A percentile compares a stretch with the other conserved stretches of the same genome.
Conservation (phyloP, 2,113 vertebrate genomes). For the Thalassarche chlororhynchos region DNA sequence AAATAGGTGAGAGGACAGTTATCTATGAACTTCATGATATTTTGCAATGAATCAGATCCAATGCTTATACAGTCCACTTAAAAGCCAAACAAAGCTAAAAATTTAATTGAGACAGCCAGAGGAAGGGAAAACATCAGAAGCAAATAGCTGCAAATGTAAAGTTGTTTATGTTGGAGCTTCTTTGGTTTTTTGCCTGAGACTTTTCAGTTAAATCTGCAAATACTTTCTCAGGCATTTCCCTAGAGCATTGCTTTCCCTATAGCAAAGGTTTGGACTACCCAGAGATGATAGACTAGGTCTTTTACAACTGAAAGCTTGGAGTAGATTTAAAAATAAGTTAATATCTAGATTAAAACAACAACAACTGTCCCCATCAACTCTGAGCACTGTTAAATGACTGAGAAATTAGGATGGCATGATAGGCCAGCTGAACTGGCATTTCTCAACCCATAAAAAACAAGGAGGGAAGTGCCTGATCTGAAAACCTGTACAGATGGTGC, state of each 20-base stretch:
- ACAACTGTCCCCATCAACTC: background rate
- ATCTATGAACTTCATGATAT: background rate
- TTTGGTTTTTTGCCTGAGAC: background rate
- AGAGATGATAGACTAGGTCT: background rate
- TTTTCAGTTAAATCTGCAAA: background rate
- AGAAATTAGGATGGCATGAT: background rate
- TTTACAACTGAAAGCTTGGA: background rate
- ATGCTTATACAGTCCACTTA: background rate
- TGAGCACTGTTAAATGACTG: background rate
- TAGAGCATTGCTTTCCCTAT: background rate
- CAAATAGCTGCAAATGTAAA: background rate
- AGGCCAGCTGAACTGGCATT: slow-evolving; percentile 14
- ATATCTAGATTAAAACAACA: background rate
- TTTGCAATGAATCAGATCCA: background rate
- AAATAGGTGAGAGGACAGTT: background rate
- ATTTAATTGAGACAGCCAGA: background rate
- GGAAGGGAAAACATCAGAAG: background rate
- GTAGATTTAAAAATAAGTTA: background rate
- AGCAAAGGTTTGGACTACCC: background rate
- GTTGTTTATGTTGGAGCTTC: background rate
- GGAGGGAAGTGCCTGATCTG: background rate
- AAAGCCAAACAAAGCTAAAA: background rate
- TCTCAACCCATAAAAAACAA: background rate
- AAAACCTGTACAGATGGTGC: background rate
- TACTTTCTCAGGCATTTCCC: background rate